A percentile compares a stretch with the other conserved stretches of the same genome.
Evolutionary conservation across 2,113 vertebrate genomes (phyloP).

Genomic region (Rhabdornis inornatus): DNA sequence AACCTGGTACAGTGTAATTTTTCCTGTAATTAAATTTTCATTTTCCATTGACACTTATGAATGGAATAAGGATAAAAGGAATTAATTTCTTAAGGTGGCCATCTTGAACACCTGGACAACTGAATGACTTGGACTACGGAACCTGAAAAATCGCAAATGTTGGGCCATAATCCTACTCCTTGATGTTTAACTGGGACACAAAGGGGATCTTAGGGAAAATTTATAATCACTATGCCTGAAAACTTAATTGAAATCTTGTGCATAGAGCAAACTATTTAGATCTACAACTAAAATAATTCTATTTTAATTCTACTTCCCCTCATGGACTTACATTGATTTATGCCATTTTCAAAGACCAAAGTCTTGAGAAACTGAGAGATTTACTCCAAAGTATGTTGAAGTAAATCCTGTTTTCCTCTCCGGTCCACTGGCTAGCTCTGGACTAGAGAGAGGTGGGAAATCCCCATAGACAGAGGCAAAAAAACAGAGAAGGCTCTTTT

Average conservation of each 20-base stretch:
- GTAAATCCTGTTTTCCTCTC: too few species aligned
- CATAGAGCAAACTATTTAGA: background rate
- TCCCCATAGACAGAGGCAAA: too few species aligned
- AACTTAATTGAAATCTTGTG: background rate
- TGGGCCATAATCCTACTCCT: background rate
- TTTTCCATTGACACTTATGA: background rate
- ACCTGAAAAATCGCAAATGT: background rate
- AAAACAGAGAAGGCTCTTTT: too few species aligned
- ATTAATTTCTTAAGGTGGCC: background rate
- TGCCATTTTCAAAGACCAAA: background rate
- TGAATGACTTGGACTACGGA: background rate
- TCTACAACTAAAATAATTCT: background rate
- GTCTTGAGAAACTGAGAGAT: background rate
- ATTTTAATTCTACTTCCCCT: background rate
- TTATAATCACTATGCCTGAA: background rate
- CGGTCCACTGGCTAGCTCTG: too few species aligned
- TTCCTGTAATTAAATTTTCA: background rate
- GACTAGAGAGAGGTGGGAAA: too few species aligned
- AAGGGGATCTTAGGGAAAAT: background rate
- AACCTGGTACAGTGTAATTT: background rate
- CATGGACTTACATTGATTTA: background rate
- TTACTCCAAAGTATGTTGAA: too few species aligned
- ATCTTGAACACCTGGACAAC: background rate
- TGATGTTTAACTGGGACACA: background rate
- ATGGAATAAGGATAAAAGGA: background rate